phyloP scores from a whole-genome alignment of 2,797 vertebrate species.

The Buphagus erythrorhynchus region DNA sequence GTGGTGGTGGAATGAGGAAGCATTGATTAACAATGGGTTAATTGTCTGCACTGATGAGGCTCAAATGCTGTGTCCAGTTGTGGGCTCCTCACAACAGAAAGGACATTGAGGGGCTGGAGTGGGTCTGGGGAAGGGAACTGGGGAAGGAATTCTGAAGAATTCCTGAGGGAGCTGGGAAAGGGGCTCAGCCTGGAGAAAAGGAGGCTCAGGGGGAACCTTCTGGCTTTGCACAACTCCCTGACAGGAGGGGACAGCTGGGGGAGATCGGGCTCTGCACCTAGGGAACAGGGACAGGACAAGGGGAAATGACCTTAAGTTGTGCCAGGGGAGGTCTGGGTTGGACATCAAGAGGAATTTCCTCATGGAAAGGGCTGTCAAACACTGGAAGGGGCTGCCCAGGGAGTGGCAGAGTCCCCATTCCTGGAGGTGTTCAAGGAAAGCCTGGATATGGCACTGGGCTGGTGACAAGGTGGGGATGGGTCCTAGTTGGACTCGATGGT shows the following conservation, averaged over 20 bases:
- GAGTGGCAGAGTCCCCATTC: accelerated
- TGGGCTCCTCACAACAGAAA: neutral
- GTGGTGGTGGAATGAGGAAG: neutral
- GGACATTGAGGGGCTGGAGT: neutral
- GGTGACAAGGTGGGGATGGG: neutral
- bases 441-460: neutral
- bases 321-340: neutral
- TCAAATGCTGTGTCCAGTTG: neutral
- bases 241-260: neutral
- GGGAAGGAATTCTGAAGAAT: neutral
- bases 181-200: neutral
- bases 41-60: neutral
- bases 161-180: neutral
- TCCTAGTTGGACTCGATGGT: neutral
- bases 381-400: neutral
- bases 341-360: neutral
- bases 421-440: neutral
- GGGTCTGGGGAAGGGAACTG: neutral
- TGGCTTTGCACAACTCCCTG: neutral
- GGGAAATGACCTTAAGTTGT: accelerated
- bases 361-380: neutral
- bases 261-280: accelerated
- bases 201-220: neutral
- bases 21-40: neutral
- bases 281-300: neutral